These are phyloP conservation scores for Artibeus lituratus DNA, from an alignment of 2,797 vertebrate species.

Conservation along the genomic window DNA sequence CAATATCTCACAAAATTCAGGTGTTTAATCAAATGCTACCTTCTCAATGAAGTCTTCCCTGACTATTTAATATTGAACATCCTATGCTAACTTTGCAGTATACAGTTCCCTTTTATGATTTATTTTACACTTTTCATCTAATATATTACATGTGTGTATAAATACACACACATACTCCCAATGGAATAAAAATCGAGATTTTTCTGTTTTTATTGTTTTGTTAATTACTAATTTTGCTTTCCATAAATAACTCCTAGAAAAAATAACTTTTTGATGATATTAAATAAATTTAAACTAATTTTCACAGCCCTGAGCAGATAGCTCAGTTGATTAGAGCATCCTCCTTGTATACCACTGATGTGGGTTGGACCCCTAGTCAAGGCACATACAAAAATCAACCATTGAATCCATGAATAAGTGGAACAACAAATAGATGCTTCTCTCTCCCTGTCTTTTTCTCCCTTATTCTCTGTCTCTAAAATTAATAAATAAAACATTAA, in stretches of 20 bases:
- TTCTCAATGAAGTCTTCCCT: background rate
- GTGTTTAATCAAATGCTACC: background rate
- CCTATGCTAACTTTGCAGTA: background rate
- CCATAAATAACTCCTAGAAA: background rate
- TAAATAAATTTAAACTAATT: background rate
- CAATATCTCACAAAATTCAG: background rate
- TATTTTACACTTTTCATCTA: background rate
- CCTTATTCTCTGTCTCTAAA: too few relatives aligned
- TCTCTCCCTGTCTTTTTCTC: too few relatives aligned
- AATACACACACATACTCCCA: too few relatives aligned
- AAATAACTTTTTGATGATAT: background rate
- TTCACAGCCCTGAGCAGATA: too few relatives aligned
- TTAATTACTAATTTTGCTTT: background rate
- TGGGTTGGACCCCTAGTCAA: too few relatives aligned
- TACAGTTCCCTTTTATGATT: background rate
- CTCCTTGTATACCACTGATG: too few relatives aligned
- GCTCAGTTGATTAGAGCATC: too few relatives aligned
- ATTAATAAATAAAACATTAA: too few relatives aligned
- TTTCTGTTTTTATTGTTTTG: background rate
- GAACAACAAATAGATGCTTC: too few relatives aligned
- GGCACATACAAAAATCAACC: too few relatives aligned
- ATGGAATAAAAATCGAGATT: background rate
- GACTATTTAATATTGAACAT: background rate
- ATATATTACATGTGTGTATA: too few relatives aligned
- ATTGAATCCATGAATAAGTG: too few relatives aligned